Conservation (phyloP, 2,888 invertebrate species). For the Spilarctia lutea region DNA sequence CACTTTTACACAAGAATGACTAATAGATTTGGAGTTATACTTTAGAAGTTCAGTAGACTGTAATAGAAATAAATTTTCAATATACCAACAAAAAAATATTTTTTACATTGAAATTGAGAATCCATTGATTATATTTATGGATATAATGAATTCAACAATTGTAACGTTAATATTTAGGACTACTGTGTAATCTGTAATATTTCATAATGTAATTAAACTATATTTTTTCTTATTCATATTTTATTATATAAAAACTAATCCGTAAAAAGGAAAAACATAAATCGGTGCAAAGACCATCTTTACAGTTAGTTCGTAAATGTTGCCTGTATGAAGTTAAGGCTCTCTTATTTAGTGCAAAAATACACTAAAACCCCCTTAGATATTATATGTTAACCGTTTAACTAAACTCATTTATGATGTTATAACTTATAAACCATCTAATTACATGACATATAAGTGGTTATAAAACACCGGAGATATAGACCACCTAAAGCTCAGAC, state of each 20-base stretch:
- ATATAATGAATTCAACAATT: too few relatives aligned
- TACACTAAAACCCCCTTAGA: constrained; percentile 1
- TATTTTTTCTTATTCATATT: too few relatives aligned
- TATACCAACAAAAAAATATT: neutral
- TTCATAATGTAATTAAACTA: neutral
- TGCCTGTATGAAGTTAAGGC: neutral
- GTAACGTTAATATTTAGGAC: too few relatives aligned
- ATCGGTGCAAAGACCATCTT: neutral
- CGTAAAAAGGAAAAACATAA: neutral
- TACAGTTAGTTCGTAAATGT: neutral
- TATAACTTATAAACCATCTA: constrained; percentile 11
- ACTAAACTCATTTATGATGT: constrained; percentile 3
- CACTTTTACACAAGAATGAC: neutral
- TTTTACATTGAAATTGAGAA: too few relatives aligned
- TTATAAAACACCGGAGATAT: constrained; percentile 43
- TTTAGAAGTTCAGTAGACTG: neutral
- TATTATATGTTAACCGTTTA: constrained; percentile 16
- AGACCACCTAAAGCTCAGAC: constrained; percentile 62
- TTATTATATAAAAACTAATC: neutral
- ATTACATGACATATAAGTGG: constrained; percentile 27
- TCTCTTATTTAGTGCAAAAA: neutral
- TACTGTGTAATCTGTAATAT: neutral
- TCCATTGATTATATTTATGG: too few relatives aligned
- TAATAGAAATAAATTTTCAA: neutral
- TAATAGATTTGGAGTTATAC: neutral